A percentile compares a stretch with the other conserved stretches of the same genome.
These are phyloP conservation scores for Halictus rubicundus DNA, from an alignment of 1,140 invertebrate genomes.

Conservation along the genomic window DNA sequence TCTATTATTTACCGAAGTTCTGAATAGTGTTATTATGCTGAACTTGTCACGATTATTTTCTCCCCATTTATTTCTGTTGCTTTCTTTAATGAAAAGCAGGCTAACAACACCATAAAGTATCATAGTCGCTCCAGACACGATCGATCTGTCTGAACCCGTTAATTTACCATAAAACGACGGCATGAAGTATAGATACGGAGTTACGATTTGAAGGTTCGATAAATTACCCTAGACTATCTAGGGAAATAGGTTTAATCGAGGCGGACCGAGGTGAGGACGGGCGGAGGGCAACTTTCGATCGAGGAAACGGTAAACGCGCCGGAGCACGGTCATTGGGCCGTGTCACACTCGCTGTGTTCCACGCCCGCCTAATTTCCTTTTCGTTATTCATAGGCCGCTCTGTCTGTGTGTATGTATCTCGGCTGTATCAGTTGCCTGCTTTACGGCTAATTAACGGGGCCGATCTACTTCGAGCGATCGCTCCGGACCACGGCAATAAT, in stretches of 20 bases:
- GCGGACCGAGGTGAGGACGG: not conserved
- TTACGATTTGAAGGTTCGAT: not conserved
- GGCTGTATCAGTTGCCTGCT: conserved; percentile 41
- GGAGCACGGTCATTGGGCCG: conserved; percentile 27
- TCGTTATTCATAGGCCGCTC: conserved; percentile 58
- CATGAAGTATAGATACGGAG: not conserved
- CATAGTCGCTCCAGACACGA: not conserved
- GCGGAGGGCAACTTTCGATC: conserved; percentile 9
- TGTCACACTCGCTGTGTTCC: conserved; percentile 40
- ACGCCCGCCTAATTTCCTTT: conserved; percentile 58
- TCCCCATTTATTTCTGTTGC: too few relatives aligned
- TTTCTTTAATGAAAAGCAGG: too few relatives aligned
- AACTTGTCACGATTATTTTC: too few relatives aligned
- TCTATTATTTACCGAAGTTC: too few relatives aligned
- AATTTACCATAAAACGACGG: not conserved
- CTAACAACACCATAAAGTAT: too few relatives aligned
- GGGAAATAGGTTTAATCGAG: conserved; percentile 35
- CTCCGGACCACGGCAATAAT: conserved; percentile 44
- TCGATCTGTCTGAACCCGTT: not conserved
- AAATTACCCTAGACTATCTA: not conserved
- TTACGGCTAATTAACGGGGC: conserved; percentile 58
- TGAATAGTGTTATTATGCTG: too few relatives aligned
- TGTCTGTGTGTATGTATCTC: conserved; percentile 38
- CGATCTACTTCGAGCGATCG: conserved; percentile 58
- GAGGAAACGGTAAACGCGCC: conserved; percentile 29